Conservation (phyloP, 2,888 invertebrate species). For the Homarus gammarus region DNA sequence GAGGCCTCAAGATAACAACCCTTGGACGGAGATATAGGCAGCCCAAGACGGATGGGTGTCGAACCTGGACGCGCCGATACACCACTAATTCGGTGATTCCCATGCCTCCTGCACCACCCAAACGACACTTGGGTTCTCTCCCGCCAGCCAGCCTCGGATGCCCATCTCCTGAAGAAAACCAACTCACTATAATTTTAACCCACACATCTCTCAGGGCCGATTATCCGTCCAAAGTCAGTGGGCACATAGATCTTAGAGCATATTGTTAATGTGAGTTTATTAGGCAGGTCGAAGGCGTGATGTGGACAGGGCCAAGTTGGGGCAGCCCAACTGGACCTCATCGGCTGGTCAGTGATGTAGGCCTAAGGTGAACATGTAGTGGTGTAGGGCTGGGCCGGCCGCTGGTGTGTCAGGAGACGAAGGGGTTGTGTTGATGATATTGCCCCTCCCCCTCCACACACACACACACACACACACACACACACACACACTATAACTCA, state of each 20-base stretch:
- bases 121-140: not conserved
- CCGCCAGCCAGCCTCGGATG: not conserved
- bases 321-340: no score
- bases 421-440: no score
- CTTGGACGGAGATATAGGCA: conserved; percentile 11
- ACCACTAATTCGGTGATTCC: conserved; percentile 58
- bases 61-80: conserved; percentile 47
- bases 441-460: not conserved
- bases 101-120: conserved; percentile 48
- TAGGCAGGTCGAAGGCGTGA: not conserved
- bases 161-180: not conserved
- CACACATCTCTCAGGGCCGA: not conserved
- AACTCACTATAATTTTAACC: not conserved
- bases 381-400: not conserved
- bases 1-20: conserved; percentile 34
- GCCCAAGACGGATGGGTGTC: conserved; percentile 61
- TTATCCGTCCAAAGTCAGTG: not conserved
- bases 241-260: not conserved
- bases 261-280: not conserved
- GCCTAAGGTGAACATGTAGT: not conserved
- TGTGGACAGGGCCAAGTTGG: not conserved
- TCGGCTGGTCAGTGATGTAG: not conserved
- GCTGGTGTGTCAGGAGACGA: not conserved
- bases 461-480: conserved; percentile 16
- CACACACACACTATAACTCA: conserved; percentile 1